Base-by-base conservation (phyloP, 2,113 vertebrate species). In the Triplophysa dalaica region DNA sequence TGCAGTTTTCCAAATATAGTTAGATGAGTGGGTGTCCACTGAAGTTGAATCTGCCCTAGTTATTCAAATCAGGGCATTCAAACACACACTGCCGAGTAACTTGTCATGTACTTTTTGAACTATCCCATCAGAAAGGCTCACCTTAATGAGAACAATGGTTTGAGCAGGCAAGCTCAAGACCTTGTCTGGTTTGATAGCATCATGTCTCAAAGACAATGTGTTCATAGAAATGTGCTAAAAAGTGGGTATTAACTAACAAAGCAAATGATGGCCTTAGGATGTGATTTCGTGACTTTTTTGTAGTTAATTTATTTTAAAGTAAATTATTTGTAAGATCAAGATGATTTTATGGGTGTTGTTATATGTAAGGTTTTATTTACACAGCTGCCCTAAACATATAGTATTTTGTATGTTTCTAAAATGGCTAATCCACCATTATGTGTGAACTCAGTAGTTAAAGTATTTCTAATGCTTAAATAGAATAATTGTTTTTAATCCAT, bases 1-100 rank as follows among this genome's bases (percentile, higher is more conserved):
- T 83, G 65, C n/a, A 60, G 45, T 41, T 80, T 72, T 54, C 43
- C n/a, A 67, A 77, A 83, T 52, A 72, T 64, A 77, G 73, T 60
- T 61, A 43, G 61, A 77, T 70, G 54, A 61, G 67, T 80, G 48
- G 78, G 56, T 54, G 24, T 68, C 77, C 82, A 63, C 43, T 63
- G 69, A 68, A 74, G 78, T 19, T 52, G 22, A n/a, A 13, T 73
- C 75, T 84, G 78, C 41, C 66, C 79, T 63, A 84, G 61, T 77
- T 84, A 67, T 65, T 64, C 54, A 73, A 70, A 77, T 72, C 48
- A n/a, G 77, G 33, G 63, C 48, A 70, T 63, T 48, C 45, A 75
- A 61, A 69, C 5, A 16, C 24, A 64, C 67, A 62, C 66, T 81
- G 80, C 58, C 24, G 54, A 52, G 33, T 77, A 58, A 69, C 66